Conservation (phyloP, 2,113 vertebrate genomes). For the Scomber japonicus region DNA sequence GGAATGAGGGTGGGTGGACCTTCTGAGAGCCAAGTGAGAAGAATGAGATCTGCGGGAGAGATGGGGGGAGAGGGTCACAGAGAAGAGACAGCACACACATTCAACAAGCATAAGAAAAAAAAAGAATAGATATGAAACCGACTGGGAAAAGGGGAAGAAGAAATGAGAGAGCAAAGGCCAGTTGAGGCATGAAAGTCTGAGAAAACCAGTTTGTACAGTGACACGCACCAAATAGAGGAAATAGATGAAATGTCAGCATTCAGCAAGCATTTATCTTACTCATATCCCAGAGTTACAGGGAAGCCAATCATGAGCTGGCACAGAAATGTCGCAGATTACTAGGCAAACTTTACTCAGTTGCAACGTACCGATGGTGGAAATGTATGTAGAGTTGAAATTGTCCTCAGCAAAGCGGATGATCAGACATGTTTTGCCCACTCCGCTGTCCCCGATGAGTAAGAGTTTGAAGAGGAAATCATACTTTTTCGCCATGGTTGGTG, state of each 20-base stretch:
- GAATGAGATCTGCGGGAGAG: constrained; percentile 70
- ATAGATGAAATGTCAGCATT: constrained; percentile 29
- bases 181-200: constrained; percentile 76
- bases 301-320: constrained; percentile 2
- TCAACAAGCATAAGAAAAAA: not conserved
- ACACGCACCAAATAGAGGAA: constrained; percentile 5
- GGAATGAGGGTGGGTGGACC: constrained; percentile 80
- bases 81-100: constrained; percentile 33
- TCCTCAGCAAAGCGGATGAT: constrained; percentile 96
- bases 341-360: not conserved
- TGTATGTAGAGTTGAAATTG: constrained; percentile 95
- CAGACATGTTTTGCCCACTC: constrained; percentile 95
- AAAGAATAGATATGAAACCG: not conserved
- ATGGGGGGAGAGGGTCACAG: constrained; percentile 35
- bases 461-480: constrained; percentile 95
- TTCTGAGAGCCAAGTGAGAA: constrained; percentile 60
- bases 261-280: constrained; percentile 19
- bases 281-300: not conserved
- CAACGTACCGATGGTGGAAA: constrained; percentile 94
- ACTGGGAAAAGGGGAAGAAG: not conserved
- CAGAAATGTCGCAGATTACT: constrained; percentile 1
- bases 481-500: constrained; percentile 89
- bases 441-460: constrained; percentile 94
- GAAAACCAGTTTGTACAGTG: constrained; percentile 60
- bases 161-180: constrained; percentile 55